Evolutionary conservation across 64 coral and sea anemone genomes (phyloP).

Genomic region (Cladopsammia gracilis): DNA sequence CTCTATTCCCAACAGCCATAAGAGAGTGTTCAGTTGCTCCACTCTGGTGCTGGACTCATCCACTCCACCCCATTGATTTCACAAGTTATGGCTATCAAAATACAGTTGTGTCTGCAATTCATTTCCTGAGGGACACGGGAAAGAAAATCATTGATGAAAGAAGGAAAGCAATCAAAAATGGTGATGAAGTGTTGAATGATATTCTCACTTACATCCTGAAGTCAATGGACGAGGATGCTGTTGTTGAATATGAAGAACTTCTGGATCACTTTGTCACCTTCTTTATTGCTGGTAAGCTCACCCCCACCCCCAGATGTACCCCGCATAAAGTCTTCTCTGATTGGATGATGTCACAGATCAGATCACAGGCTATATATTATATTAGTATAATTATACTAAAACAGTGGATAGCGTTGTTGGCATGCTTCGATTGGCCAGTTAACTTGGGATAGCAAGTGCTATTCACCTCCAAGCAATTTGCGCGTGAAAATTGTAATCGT

Average conservation of each 20-base stretch:
- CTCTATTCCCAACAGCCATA: slow-evolving; percentile 49
- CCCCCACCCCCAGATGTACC: too few relatives aligned
- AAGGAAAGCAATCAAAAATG: slow-evolving; percentile 44
- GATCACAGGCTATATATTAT: too few relatives aligned
- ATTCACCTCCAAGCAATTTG: too few relatives aligned
- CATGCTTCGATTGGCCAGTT: too few relatives aligned
- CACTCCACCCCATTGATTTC: slow-evolving; percentile 46
- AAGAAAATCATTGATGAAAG: slow-evolving; percentile 85
- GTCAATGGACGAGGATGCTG: slow-evolving; percentile 25
- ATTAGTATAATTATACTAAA: too few relatives aligned
- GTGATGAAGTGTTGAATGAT: slow-evolving; percentile 52
- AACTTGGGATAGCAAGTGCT: too few relatives aligned
- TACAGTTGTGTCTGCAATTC: slow-evolving; percentile 78
- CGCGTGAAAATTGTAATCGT: too few relatives aligned
- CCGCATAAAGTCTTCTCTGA: too few relatives aligned
- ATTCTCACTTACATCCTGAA: slow-evolving; percentile 65
- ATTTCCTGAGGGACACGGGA: slow-evolving; percentile 82
- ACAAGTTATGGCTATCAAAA: slow-evolving; percentile 83
- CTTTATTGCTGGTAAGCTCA: slow-evolving; percentile 75
- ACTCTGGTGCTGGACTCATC: slow-evolving; percentile 43
- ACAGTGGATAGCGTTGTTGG: too few relatives aligned
- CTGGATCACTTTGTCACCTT: slow-evolving; percentile 90
- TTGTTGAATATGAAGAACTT: slow-evolving; percentile 70
- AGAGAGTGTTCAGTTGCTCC: slow-evolving; percentile 31
- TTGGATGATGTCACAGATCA: too few relatives aligned